Base-by-base conservation (phyloP, 2,113 vertebrate species). In the Trematocara zebra region DNA sequence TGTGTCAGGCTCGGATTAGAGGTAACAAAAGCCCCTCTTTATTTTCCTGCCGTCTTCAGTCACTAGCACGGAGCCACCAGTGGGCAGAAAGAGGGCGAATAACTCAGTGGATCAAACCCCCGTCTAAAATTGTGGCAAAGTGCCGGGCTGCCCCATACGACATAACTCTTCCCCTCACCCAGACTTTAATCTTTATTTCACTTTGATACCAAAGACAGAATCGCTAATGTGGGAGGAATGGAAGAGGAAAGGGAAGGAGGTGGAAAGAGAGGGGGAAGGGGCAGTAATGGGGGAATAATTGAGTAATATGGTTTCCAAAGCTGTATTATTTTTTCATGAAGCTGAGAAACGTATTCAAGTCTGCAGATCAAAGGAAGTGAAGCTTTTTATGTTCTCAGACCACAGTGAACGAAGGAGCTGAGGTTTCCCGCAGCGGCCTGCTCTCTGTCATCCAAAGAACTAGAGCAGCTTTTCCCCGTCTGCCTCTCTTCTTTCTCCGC, bases 121-220 rank as follows among this genome's bases (percentile, higher is more conserved):
- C 23, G 53, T 89, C 94, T 92, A 91, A 84, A 94, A 95, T 90
- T 92, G 90, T 88, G 92, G 95, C 92, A 93, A 95, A 95, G 93
- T 94, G 97, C 95, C 95, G 95, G 95, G 94, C 95, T 95, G 94
- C 92, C 95, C 95, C 95, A 72, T 91, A 94, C 93, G 94, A 93
- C 90, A 93, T 94, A 94, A 93, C 91, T 86, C 93, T 94, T 94
- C 92, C 89, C 85, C 80, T 92, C 18, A 14, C 81, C 76, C 86
- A 79, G 88, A 91, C 95, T 96, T 97, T 96, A 94, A 96, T 96
- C 93, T 92, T 86, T 85, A 82, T 84, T 88, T 80, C 83, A 84
- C 88, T 93, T 91, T 91, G 84, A 92, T 93, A 92, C 93, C 90
- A 94, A 93, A 91, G 91, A 76, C 89, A 83, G 83, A 87, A 87